Evolutionary conservation across 2,888 invertebrate genomes (phyloP), one percentile per base, ranked within the genome.

Genomic region (Drosophila kanekoi): DNA sequence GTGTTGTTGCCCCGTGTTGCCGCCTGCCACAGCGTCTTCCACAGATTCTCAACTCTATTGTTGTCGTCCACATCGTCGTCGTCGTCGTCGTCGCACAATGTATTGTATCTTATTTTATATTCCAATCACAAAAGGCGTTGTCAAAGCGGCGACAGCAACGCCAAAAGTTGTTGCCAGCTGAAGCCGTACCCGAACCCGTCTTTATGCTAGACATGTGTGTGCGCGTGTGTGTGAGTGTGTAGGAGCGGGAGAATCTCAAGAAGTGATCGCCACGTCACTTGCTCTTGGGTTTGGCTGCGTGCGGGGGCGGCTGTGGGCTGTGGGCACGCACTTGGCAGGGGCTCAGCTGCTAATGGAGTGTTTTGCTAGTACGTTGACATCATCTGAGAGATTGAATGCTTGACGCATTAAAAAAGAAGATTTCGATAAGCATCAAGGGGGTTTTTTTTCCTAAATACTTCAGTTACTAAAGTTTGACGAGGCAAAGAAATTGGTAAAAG

Each of bases 141-240:
- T 81, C 84, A 82, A 80, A 81, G 80, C 87, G 83, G 81, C 82
- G 82, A 87, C 91, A 85, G 88, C 80, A 81, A 81, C 82, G 89
- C 81, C 83, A 89, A 80, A 88, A 82, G 54, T 69, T 79, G 67
- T 51, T 80, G 68, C 67, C 85, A 81, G 43, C 70, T 16, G 43
- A 57, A 52, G 47, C 38, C 61, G 35, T 18, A 9, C 45, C 53
- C 72, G 49, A 53, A 32, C 8, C 54, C 35, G 54, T 13, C 44
- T 40, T 23, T 35, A 23, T 10, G 2, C 16, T 16, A n/a, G 2
- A 18, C 11, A 11, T 28, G 28, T 11, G 35, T 35, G 35, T 13
- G 10, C 4, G 33, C n/a, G 18, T 45, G 18, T 40, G 20, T 10
- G 35, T 40, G 20, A 9, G 35, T 49, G 51, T 43, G 53, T 56